These are phyloP conservation scores for Seriola rivoliana DNA, from an alignment of 2,113 vertebrate species.

Conservation along the genomic window DNA sequence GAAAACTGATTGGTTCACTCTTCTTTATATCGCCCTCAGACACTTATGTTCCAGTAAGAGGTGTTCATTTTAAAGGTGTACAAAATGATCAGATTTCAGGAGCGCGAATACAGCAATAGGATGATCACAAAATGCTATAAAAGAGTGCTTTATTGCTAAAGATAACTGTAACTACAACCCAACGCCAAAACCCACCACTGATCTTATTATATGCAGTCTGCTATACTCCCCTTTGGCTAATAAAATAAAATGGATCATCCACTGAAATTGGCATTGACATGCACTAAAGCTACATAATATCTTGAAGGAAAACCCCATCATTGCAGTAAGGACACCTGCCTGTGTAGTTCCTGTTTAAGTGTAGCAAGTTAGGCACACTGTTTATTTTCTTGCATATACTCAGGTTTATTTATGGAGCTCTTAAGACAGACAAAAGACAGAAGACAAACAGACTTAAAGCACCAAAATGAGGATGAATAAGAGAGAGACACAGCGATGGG, in stretches of 20 bases:
- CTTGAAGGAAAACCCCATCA: constrained; percentile 11
- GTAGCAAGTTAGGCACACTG: too few species aligned
- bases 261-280: constrained; percentile 37
- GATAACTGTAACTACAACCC: constrained; percentile 54
- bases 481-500: constrained; percentile 26
- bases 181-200: constrained; percentile 30
- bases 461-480: constrained; percentile 1
- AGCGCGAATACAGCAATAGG: constrained; percentile 10
- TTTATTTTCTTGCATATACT: constrained; percentile 3
- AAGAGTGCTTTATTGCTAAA: constrained; percentile 44
- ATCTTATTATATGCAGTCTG: constrained; percentile 56
- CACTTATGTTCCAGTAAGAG: background rate
- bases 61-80: constrained; percentile 34
- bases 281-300: constrained; percentile 10
- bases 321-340: background rate
- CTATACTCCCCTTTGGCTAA: constrained; percentile 41
- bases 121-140: constrained; percentile 41
- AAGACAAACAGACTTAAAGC: background rate
- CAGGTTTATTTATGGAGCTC: constrained; percentile 9
- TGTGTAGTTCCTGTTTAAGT: background rate
- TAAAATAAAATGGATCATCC: constrained; percentile 45
- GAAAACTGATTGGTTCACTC: background rate
- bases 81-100: constrained; percentile 46
- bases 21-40: background rate
- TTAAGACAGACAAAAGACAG: background rate